Base-by-base conservation (phyloP, 2,113 vertebrate species). In the Papio anubis region DNA sequence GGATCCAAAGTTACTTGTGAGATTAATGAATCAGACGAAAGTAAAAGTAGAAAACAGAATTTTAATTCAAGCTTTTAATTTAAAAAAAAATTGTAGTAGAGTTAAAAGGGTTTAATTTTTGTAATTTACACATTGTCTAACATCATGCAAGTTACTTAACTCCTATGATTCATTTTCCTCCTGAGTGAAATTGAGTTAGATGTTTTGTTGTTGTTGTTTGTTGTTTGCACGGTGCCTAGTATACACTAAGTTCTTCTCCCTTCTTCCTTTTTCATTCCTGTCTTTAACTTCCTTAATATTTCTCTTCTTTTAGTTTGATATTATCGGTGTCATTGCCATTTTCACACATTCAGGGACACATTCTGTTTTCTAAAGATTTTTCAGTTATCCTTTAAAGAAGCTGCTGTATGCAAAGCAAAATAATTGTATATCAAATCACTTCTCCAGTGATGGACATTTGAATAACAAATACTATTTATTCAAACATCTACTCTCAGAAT, bases 11-110 rank as follows among this genome's bases (percentile, higher is more conserved):
- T 95, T 88, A 94, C 48, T 93, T 94, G 21, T 79, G 48, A 97
- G 81, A 96, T 96, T 90, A 96, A 92, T 96, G 81, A 95, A 92
- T 90, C 78, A 95, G 64, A 79, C 18, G 23, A 92, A 97, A 95
- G 75, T 50, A 84, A 96, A 93, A 73, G 25, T 30, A 85, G 81
- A 83, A 96, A 88, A 81, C 48, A 87, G 59, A 94, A 90, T 94
- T 72, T 95, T 20, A 80, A 87, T 93, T 96, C 38, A 59, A 59
- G n/a, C 45, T 89, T 95, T 94, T 90, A 27, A 89, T 96, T 94
- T 73, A 17, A 1, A 55, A 55, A 79, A 96, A 35, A 88, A 94
- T 48, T 61, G 11, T 64, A 95, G n/a, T 9, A 61, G 70, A 88
- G 8, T 83, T 50, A 2, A 85, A 89, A 92, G 32, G 7, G 9